Base-by-base conservation (phyloP, 1,140 invertebrate genomes). In the Pogonomyrmex californicus region DNA sequence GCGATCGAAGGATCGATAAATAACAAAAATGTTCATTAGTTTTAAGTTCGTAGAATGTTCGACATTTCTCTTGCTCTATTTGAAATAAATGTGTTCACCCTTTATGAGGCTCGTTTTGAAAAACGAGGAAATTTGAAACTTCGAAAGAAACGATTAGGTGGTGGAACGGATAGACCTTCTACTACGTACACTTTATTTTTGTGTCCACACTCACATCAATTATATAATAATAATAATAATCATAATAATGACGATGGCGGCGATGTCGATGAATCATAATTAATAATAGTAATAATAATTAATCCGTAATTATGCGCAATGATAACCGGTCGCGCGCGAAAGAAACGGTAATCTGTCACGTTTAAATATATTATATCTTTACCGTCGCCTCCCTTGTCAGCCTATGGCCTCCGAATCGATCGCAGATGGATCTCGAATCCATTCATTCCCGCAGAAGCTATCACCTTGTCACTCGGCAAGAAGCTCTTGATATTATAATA, bases 151-250 rank as follows among this genome's bases (percentile, higher is more conserved):
- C 58, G 76, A 58, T 23, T 56, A 66, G 76, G 78, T 89, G 65
- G 49, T 30, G 54, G 44, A 75, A 79, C 60, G 75, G 36, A 75
- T 68, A 62, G 44, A 49, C 33, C 85, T 91, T 91, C 87, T 89
- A 86, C 91, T 91, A 92, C 90, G 86, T 92, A 92, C 88, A 92
- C 86, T 91, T 92, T 92, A 92, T 92, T 92, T 90, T 68, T 91
- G 79, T 90, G 87, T 92, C 90, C 91, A 93, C 91, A 93, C 91
- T 93, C 91, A 93, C 91, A 93, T 93, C 88, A 91, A 91, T 91
- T 92, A 91, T 92, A 92, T 83, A 90, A 91, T 91, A 88, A 91
- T 90, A 70, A 83, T 79, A 71, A 75, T 73, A 86, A 88, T 58
- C 44, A 78, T 73, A 54, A 87, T 91, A 91, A 91, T 63, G 68